Evolutionary conservation across 2,888 invertebrate species (phyloP), one percentile per base, ranked within the genome.

Genomic region (Scaptomyza reducta): DNA sequence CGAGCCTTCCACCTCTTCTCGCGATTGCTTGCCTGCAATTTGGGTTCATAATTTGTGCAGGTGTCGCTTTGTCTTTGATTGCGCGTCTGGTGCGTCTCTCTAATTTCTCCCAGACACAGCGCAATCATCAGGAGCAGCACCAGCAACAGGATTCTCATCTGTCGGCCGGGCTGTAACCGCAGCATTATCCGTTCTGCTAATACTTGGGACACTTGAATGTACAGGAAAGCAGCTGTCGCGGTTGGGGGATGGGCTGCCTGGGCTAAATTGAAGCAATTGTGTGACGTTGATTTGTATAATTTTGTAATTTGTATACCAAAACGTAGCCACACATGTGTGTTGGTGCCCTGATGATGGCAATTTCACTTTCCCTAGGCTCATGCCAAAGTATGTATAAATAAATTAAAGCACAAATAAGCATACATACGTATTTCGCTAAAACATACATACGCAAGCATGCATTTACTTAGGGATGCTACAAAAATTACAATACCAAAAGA

Each of bases 251-350:
- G 13, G 14, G 14, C 35, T 54, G 62, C 49, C 69, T 63, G 65
- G 72, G 65, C 73, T 76, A 89, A 85, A 88, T 85, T 89, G 89
- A 81, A 79, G 84, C 89, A 87, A 87, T 85, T 87, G 89, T 89
- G 76, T 72, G 71, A 75, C 87, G 86, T 88, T 85, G 84, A 85
- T 85, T 85, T 88, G 84, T 85, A 85, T 85, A 85, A 85, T 85
- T 85, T 85, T 78, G 84, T 88, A 85, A 85, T 85, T 88, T 85
- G 89, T 85, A 85, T 87, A 85, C 84, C 89, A 67, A 76, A 81
- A 74, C 81, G 89, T 78, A 74, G 88, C 82, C 88, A 84, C 84
- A 88, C 86, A 85, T 33, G 33, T 16, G 35, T 14, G 35, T 14
- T 75, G 78, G 78, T 78, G 75, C 47, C 47, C 67, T 22, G 60